Percentiles rank a stretch among this genome's conserved stretches.
Evolutionary conservation across 2,113 vertebrate species (phyloP).

Genomic region (Vireo altiloquus): DNA sequence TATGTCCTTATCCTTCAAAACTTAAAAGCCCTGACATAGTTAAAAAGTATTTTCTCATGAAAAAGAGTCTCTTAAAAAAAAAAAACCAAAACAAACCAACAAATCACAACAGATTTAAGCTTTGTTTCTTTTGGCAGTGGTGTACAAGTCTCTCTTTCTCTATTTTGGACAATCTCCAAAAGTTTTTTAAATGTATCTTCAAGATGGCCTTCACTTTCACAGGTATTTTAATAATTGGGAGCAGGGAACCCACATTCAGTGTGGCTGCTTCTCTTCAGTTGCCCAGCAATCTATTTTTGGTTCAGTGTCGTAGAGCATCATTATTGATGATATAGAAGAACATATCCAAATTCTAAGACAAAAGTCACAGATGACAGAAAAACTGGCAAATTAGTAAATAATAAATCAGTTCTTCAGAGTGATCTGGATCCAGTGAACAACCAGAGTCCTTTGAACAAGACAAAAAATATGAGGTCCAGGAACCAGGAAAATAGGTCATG

Average conservation of each 20-base stretch:
- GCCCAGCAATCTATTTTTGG: constrained; percentile 9
- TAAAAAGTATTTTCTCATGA: neutral
- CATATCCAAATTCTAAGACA: neutral
- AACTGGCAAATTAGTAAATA: neutral
- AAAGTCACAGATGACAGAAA: neutral
- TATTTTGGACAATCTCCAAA: neutral
- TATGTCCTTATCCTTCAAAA: neutral
- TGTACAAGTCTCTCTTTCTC: neutral
- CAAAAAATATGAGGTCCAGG: constrained; percentile 10
- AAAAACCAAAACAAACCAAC: neutral
- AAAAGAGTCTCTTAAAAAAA: neutral
- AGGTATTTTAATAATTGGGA: neutral
- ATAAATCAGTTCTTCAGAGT: neutral
- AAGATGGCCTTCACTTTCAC: neutral
- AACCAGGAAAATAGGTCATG: constrained; percentile 40
- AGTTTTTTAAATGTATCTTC: neutral
- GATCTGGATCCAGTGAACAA: neutral
- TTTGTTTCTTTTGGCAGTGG: neutral
- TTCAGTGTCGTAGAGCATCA: neutral
- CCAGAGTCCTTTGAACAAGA: neutral
- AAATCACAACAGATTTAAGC: neutral
- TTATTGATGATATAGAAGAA: neutral
- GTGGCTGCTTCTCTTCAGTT: neutral
- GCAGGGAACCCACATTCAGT: neutral
- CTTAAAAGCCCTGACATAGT: neutral